phyloP scores from a whole-genome alignment of 2,113 vertebrate species.

The Colaptes auratus region DNA sequence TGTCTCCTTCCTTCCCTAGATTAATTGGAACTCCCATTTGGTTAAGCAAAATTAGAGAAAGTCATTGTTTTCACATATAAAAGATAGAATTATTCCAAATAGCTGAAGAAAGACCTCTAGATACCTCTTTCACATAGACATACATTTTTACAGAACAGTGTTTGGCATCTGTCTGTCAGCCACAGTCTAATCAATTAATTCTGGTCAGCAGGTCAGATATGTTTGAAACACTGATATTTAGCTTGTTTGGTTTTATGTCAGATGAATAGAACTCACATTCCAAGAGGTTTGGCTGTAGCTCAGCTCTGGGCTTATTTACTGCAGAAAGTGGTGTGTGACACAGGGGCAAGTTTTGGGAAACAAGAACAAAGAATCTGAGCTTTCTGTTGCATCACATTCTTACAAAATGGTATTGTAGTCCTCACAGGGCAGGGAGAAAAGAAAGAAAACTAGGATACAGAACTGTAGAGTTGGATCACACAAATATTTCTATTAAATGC shows the following conservation, averaged over 20 bases:
- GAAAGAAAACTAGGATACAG: neutral
- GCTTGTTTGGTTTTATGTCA: neutral
- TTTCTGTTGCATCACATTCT: neutral
- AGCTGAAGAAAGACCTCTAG: neutral
- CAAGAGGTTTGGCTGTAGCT: neutral
- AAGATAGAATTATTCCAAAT: neutral
- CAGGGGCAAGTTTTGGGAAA: neutral
- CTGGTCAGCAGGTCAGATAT: neutral
- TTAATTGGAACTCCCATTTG: slow-evolving; percentile 20
- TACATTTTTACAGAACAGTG: neutral
- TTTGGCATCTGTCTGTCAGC: neutral
- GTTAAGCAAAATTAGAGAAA: slow-evolving; percentile 4
- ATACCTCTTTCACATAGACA: neutral
- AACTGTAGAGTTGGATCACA: neutral
- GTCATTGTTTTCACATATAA: neutral
- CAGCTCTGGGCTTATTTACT: neutral
- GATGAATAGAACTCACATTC: neutral
- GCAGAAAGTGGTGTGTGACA: neutral
- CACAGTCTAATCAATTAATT: neutral
- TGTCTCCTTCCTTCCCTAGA: neutral
- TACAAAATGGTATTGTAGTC: neutral
- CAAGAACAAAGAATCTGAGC: neutral
- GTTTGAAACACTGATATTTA: neutral
- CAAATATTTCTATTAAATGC: neutral
- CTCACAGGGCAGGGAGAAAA: neutral